Conservation (phyloP, 2,113 vertebrate genomes). For the Chloroceryle aenea region DNA sequence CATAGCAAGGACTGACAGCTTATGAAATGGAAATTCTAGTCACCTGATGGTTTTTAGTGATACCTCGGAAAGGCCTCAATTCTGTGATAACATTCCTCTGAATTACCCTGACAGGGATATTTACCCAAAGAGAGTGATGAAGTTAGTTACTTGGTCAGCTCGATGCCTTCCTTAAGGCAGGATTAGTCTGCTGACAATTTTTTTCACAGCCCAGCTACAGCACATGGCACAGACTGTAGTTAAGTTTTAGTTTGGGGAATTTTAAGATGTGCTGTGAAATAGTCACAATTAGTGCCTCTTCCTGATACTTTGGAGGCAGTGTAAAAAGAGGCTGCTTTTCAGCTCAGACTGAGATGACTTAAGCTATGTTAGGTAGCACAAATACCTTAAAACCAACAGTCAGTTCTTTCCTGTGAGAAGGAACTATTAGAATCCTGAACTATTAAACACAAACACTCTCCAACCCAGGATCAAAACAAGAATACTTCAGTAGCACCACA, state of each 20-base stretch:
- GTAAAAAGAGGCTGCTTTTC: neutral
- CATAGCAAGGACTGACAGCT: neutral
- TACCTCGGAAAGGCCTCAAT: neutral
- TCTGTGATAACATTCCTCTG: neutral
- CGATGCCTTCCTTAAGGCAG: neutral
- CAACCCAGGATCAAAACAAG: neutral
- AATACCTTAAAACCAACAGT: neutral
- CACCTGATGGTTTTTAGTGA: neutral
- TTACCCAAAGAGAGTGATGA: neutral
- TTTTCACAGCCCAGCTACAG: neutral
- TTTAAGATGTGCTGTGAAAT: neutral
- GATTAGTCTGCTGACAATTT: neutral
- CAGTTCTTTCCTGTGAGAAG: neutral
- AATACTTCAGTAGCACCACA: neutral
- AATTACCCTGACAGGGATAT: neutral
- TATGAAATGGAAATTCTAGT: neutral
- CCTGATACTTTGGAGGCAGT: neutral
- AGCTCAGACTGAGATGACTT: neutral
- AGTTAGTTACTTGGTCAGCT: neutral
- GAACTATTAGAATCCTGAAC: neutral
- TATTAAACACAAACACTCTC: neutral
- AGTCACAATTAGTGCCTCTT: neutral
- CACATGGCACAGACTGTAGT: neutral
- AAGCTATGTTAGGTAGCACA: neutral
- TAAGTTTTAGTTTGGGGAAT: neutral